Conservation (phyloP, 2,113 vertebrate genomes). For the Tamias sibiricus region DNA sequence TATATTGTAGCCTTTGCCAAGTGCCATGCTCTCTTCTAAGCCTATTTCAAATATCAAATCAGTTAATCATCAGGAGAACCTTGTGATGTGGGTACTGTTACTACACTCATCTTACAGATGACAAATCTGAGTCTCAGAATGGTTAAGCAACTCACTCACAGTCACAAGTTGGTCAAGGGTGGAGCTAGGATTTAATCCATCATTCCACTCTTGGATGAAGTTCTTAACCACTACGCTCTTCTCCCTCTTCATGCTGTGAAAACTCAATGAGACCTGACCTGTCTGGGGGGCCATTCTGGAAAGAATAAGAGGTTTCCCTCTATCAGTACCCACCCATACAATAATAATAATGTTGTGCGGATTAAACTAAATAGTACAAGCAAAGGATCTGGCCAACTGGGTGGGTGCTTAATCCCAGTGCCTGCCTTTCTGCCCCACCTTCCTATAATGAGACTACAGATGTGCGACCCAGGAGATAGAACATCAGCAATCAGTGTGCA, state of each 20-base stretch:
- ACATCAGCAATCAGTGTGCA: background rate
- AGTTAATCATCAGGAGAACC: conserved; percentile 21
- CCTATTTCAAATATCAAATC: conserved; percentile 36
- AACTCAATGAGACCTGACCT: background rate
- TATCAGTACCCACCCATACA: background rate
- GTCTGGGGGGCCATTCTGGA: background rate
- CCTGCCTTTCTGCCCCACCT: background rate
- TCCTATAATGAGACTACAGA: background rate
- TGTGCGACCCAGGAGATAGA: background rate
- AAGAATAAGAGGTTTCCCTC: background rate
- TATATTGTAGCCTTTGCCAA: background rate
- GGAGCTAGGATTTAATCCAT: background rate
- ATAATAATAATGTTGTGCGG: background rate
- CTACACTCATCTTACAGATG: conserved; percentile 27
- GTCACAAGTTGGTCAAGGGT: conserved; percentile 26
- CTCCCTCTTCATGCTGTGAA: background rate
- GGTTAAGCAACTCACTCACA: background rate
- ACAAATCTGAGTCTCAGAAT: conserved; percentile 1
- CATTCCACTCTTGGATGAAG: background rate
- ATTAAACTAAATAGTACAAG: background rate
- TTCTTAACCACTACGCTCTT: background rate
- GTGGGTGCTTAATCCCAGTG: background rate
- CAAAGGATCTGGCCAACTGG: background rate
- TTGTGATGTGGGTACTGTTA: background rate
- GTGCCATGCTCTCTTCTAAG: background rate